Evolutionary conservation across 2,888 invertebrate species (phyloP).

Genomic region (Orthosia gracilis): DNA sequence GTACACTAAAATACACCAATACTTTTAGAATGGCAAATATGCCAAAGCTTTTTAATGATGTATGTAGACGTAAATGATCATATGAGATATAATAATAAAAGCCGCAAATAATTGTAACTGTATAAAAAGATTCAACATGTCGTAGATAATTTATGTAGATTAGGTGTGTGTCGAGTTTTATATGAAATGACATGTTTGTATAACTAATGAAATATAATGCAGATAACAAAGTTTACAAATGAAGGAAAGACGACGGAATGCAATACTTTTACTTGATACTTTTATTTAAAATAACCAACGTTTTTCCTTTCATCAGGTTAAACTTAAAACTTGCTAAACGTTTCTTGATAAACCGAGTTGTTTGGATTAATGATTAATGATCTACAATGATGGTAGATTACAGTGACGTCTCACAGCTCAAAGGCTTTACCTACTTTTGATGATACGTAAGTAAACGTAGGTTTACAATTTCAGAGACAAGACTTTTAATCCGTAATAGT

Average conservation of each 20-base stretch:
- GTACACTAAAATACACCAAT: conserved; percentile 6
- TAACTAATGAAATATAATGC: conserved; percentile 62
- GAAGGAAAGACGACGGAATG: conserved; percentile 34
- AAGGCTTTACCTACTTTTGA: conserved; percentile 74
- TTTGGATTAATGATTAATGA: conserved; percentile 84
- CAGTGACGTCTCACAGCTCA: conserved; percentile 78
- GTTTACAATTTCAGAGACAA: conserved; percentile 45
- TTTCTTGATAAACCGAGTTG: conserved; percentile 74
- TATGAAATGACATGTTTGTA: conserved; percentile 79
- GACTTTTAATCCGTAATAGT: conserved; percentile 43
- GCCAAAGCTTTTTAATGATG: conserved; percentile 21
- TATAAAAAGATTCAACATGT: conserved; percentile 71
- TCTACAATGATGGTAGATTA: conserved; percentile 77
- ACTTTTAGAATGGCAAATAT: conserved; percentile 28
- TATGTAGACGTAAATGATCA: conserved; percentile 29
- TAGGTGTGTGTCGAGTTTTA: conserved; percentile 69
- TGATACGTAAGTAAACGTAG: conserved; percentile 51
- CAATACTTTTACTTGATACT: conserved; percentile 40
- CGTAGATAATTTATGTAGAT: conserved; percentile 71
- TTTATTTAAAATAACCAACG: conserved; percentile 33
- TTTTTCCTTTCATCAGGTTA: conserved; percentile 38
- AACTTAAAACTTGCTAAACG: conserved; percentile 44
- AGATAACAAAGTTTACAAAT: conserved; percentile 56
- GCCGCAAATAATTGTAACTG: conserved; percentile 62
- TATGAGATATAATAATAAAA: conserved; percentile 45